Evolutionary conservation across 2,113 vertebrate genomes (phyloP), one percentile per base, ranked within the genome.

Genomic region (Daubentonia madagascariensis): DNA sequence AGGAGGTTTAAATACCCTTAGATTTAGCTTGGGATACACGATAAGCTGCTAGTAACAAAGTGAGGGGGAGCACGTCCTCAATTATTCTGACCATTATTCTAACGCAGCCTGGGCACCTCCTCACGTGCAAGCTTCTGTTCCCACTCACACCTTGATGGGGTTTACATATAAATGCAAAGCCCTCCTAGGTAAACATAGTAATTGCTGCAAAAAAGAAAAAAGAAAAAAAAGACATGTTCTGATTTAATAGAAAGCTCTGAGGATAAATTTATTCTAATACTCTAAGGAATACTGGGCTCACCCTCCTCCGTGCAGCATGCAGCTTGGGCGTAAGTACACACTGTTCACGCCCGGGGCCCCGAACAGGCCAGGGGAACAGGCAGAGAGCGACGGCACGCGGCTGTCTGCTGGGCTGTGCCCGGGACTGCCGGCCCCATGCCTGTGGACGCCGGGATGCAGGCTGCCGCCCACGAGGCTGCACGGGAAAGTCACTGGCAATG

Each of bases 121-220:
- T 84, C 8, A 25, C 92, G 88, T 96, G 97, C 96, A 78, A 96
- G 87, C 68, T 73, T 89, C 54, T 83, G 84, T 94, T 73, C 96
- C 84, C 80, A 97, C 80, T 94, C 75, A 52, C 89, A 85, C 87
- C 89, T 84, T 63, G 76, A 67, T 59, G 97, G 81, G 89, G 81
- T 85, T 97, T 92, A 85, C 79, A 95, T 95, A 97, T 73, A 97
- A 96, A 91, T 65, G 93, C 96, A 96, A 94, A 97, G 94, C 92
- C 84, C 93, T 97, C 91, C 92, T 75, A 76, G 96, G 76, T 96
- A 94, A 92, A 93, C 94, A 80, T 73, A 87, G 94, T 97, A 95
- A 97, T 95, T 95, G 97, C 97, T 97, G 91, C 96, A 97, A 97
- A 97, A 96, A 97, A 97, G 97, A 73, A 73, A 54, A 54, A 70